Base-by-base conservation (phyloP, 2,113 vertebrate species). In the Brachirus orientalis region DNA sequence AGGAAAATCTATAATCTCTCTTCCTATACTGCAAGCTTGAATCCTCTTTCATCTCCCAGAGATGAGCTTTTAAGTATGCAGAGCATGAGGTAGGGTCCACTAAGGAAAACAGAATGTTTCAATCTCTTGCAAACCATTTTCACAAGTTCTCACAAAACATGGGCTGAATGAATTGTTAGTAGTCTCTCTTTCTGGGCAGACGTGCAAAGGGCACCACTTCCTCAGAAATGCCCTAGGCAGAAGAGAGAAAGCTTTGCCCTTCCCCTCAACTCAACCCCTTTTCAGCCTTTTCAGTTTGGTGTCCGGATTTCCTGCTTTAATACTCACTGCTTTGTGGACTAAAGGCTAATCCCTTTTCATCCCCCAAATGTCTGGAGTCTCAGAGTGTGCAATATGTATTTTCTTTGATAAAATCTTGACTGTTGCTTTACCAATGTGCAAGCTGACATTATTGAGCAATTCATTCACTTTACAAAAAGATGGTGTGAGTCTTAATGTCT, bases 71-170 rank as follows among this genome's bases (percentile, higher is more conserved):
- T 73, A 46, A 44, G 70, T 51, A 81, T 46, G 73, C 73, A 50
- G 60, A 68, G 50, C 46, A 75, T 71, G 73, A 80, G 64, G 14
- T 7, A 8, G 44, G 62, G 37, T 38, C 54, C 55, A 72, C 75
- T 69, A 8, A 68, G 80, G 84, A 82, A 90, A 83, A 75, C 70
- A 69, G 64, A 62, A 77, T 68, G 72, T 79, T 85, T 80, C 69
- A 80, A 72, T 82, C 72, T 82, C 56, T 6, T 28, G 28, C 28
- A 37, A 59, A 63, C 12, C 36, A 16, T 69, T 77, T 87, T 69
- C 56, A 62, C 71, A 40, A 62, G 43, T 77, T 82, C 76, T 64
- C 14, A 70, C 40, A 61, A 59, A 88, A 85, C 61, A 69, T 78
- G 75, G 36, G 40, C 48, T 46, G 79, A 86, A 86, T 88, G 64